Evolutionary conservation across 2,113 vertebrate species (phyloP), one percentile per base, ranked within the genome.

Genomic region (Egretta garzetta): DNA sequence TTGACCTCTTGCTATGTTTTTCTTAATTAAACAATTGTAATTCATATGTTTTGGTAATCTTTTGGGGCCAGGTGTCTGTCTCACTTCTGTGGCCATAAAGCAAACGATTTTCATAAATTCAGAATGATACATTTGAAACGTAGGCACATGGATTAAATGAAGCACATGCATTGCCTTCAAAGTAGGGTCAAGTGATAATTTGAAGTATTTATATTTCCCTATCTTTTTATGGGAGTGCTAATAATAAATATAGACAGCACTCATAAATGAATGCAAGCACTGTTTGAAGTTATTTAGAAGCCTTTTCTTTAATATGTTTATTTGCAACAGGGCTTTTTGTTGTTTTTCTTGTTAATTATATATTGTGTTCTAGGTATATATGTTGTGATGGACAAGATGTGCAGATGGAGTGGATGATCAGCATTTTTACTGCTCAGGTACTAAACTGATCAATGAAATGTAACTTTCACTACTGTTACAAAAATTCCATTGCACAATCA

Each of bases 401-500:
- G 6, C 99, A 99, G 97, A 97, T 98, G 94, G 98, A 98, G 74
- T 99, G 99, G 99, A 98, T 99, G 98, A 97, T 97, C 60, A 98
- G 98, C 96, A 97, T 99, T 97, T 99, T 99, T 96, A 95, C 96
- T 86, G 98, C 98, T 66, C 99, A 99, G 99, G 99, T 99, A 98
- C 90, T 91, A 60, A 43, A 53, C 13, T 70, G 19, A 63, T 87
- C 5, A 41, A 80, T 71, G 62, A 86, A 80, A 64, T 17, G 4
- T 14, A 30, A 24, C 6, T 76, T 77, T 35, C 7, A 56, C 20
- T 64, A 26, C n/a, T 84, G 13, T 47, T 81, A 47, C 0, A 3
- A 84, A 84, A 94, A 94, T 80, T 2, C 19, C 7, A 10, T 47
- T 88, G 21, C 71, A 35, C 41, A 53, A 18, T 47, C 2, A 22